Evolutionary conservation across 2,113 vertebrate genomes (phyloP), one percentile per base, ranked within the genome.

Genomic region (Grammomys dolichurus): DNA sequence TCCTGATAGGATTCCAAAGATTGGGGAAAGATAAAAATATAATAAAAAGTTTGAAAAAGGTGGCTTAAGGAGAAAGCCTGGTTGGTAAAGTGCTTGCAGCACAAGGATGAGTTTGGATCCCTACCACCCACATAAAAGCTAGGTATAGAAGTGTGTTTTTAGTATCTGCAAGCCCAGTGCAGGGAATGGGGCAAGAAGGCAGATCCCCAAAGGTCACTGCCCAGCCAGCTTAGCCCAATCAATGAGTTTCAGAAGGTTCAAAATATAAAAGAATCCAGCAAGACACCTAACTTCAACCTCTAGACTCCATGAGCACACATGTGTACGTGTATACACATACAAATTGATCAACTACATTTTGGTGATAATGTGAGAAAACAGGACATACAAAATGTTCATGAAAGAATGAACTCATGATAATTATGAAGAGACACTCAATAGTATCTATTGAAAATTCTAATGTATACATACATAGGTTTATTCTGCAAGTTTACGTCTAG

Each of bases 381-480:
- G 24, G 36, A 28, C 48, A 10, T 65, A 77, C 13, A 82, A 5
- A 28, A 1, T 86, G 36, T 65, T 91, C n/a, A 11, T 51, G 17
- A 17, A 36, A 85, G 4, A 51, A 14, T 43, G 46, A 67, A 90
- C 6, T 46, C 8, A 4, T 33, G 63, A 86, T 6, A 24, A 69
- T 36, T 86, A 81, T 51, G 19, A 24, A 90, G 1, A 84, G 20
- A n/a, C 87, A 88, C 17, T 90, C n/a, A 16, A 19, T 58, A 31
- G 43, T 86, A 76, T 16, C 65, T 89, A 80, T n/a, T 80, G 87
- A 82, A 93, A 87, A 67, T 72, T 63, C 43, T 7, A 87, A 76
- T 16, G 48, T 24, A 91, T 14, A 65, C 36, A 33, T 75, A 67
- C 48, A 33, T 76, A 67, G 11, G 43, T 91, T 82, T 87, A 82